Base-by-base conservation (phyloP, 2,797 vertebrate species). In the Sandelia bainsii region DNA sequence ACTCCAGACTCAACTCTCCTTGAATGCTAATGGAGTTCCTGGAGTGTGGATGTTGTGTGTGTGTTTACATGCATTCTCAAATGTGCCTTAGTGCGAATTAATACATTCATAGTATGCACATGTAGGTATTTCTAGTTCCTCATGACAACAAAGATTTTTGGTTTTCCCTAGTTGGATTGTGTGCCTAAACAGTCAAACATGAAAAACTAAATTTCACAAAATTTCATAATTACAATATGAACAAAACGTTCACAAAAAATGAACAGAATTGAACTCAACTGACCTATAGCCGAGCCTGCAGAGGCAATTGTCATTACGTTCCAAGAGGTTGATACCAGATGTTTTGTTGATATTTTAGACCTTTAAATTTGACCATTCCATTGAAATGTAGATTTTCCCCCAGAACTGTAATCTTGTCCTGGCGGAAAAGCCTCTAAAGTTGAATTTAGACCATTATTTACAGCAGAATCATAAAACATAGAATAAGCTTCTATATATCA, bases 1-100 rank as follows among this genome's bases (percentile, higher is more conserved):
- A 67, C 71, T 76, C 77, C 78, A 80, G 67, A 79, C 67, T 60
- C 60, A 8, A 68, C 85, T 84, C 80, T 69, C 32, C 34, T 49
- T 71, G 84, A 80, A 90, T 91, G 52, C 77, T 87, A 86, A 91
- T 89, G 53, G 67, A 59, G 50, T 49, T 80, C 34, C 23, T 52
- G 56, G 49, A 72, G 48, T 69, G 45, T 62, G 57, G 11, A 32
- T 40, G 27, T 61, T 40, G 27, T 61, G 20, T 48, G 29, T 77
- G 22, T 5, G 23, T 69, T 44, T 37, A 37, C 25, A 40, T 48
- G 39, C 17, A 37, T 56, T 51, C 56, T 12, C 27, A 44, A 22
- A 39, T 63, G 32, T 40, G 48, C 12, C 11, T 34, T 8, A 22
- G 5, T 32, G 45, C 17, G 45, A 62, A 58, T 19, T 1, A 32